These are phyloP conservation scores for Hephaestus fuliginosus DNA, from an alignment of 2,797 vertebrate genomes.

Conservation along the genomic window DNA sequence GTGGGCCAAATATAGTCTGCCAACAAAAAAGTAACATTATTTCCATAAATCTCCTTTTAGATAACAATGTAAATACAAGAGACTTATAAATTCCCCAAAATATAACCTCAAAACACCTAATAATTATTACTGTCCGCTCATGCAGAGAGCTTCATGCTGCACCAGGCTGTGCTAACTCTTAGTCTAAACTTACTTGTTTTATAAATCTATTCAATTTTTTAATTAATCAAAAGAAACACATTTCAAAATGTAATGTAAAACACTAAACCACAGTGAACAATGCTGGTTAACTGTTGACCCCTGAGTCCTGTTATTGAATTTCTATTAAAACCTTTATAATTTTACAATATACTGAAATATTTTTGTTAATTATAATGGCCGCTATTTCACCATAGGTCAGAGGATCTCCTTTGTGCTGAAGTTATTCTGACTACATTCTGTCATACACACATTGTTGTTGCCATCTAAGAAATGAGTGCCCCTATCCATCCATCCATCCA, in stretches of 20 bases:
- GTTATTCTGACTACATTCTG: neutral
- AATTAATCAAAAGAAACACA: neutral
- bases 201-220: neutral
- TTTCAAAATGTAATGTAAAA: too few species aligned
- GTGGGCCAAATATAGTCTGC: too few species aligned
- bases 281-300: neutral
- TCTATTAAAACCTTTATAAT: too few species aligned
- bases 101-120: neutral
- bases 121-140: neutral
- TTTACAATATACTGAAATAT: too few species aligned
- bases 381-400: neutral
- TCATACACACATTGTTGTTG: neutral
- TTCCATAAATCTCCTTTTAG: too few species aligned
- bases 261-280: too few species aligned
- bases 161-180: neutral
- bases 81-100: neutral
- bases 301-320: neutral
- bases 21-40: too few species aligned
- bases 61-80: neutral
- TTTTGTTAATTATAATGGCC: too few species aligned
- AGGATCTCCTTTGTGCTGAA: neutral
- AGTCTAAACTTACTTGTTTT: neutral
- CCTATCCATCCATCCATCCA: conserved; percentile 14
- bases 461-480: neutral
- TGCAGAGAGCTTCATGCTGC: neutral